Conservation (phyloP, 2,797 vertebrate species). For the Capromys pilorides region DNA sequence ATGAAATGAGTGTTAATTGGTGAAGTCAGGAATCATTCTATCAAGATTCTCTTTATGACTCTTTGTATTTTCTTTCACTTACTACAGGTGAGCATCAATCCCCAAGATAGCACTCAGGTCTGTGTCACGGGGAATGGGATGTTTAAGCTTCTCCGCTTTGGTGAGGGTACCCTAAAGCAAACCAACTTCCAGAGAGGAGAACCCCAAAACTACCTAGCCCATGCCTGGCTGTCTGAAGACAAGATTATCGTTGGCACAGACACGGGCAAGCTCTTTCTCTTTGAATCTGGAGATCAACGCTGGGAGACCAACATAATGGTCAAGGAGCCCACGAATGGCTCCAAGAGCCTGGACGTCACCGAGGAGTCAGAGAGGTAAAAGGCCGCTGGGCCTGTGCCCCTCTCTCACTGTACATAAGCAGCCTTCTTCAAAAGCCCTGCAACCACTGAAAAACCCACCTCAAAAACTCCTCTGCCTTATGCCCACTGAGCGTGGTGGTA, state of each 20-base stretch:
- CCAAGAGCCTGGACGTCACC: slow-evolving; percentile 44
- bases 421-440: neutral
- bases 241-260: slow-evolving; percentile 92
- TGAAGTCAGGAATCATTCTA: slow-evolving; percentile 30
- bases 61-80: slow-evolving; percentile 44
- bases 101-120: slow-evolving; percentile 91
- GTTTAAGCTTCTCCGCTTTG: slow-evolving; percentile 92
- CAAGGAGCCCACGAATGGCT: slow-evolving; percentile 73
- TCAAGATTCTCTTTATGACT: neutral
- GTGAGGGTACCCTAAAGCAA: slow-evolving; percentile 91
- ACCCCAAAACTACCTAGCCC: slow-evolving; percentile 90
- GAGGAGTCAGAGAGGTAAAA: slow-evolving; percentile 82
- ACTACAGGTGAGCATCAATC: slow-evolving; percentile 94
- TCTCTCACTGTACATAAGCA: neutral
- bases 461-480: neutral
- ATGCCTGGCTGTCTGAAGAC: slow-evolving; percentile 91
- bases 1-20: neutral
- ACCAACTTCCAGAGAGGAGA: slow-evolving; percentile 90
- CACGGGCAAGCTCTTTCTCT: slow-evolving; percentile 90
- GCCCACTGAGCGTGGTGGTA: no score
- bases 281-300: slow-evolving; percentile 90
- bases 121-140: slow-evolving; percentile 92
- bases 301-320: slow-evolving; percentile 89
- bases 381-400: neutral
- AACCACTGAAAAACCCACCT: neutral